Evolutionary conservation across 1,140 invertebrate genomes (phyloP).

Genomic region (Atta texana): DNA sequence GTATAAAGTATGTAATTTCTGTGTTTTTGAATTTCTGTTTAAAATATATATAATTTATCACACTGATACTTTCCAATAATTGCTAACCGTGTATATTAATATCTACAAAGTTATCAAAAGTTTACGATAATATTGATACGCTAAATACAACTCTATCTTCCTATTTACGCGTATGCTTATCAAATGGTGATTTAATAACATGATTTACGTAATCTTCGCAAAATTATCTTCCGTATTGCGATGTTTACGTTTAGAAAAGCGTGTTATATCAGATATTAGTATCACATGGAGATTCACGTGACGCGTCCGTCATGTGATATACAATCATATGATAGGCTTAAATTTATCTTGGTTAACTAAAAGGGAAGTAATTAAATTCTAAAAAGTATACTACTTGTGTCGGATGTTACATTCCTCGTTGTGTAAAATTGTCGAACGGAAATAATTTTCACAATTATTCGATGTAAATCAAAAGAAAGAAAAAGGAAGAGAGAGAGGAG

Average conservation of each 20-base stretch:
- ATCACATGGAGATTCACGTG: constrained; percentile 7
- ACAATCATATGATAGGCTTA: constrained; percentile 4
- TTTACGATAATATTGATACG: constrained; percentile 38
- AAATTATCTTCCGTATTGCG: constrained; percentile 61
- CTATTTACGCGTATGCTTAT: constrained; percentile 34
- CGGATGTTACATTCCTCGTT: background rate
- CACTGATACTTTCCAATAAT: background rate
- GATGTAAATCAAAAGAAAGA: constrained; percentile 39
- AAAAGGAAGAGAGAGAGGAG: background rate
- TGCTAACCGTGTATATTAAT: background rate
- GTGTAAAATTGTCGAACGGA: constrained; percentile 14
- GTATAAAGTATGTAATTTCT: background rate
- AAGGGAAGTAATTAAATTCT: background rate
- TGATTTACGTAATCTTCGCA: constrained; percentile 46
- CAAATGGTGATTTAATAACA: constrained; percentile 24
- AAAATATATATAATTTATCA: background rate
- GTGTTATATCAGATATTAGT: constrained; percentile 27
- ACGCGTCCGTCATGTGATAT: background rate
- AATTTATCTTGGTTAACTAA: background rate
- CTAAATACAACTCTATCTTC: constrained; percentile 45
- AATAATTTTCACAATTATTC: constrained; percentile 43
- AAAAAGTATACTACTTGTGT: background rate
- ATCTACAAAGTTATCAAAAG: constrained; percentile 26
- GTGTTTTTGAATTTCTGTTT: background rate
- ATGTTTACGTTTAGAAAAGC: constrained; percentile 47